Conservation (phyloP, 1,140 invertebrate genomes). For the Apis mellifera region Amel_HAv3.1 CM009942.2:11007501-11008000, state of each 20-base stretch:
- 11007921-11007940: slow-evolving; percentile 9
- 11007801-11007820: slow-evolving; percentile 18
- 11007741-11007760: slow-evolving; percentile 54
- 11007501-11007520: too few relatives aligned
- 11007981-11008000: not conserved
- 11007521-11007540: too few relatives aligned
- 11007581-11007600: slow-evolving; percentile 10
- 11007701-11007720: slow-evolving; percentile 74
- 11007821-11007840: not conserved
- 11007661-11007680: slow-evolving; percentile 70
- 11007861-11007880: slow-evolving; percentile 33
- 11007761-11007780: slow-evolving; percentile 54
- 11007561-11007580: slow-evolving; percentile 43
- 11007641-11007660: slow-evolving; percentile 65
- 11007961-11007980: not conserved
- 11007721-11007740: slow-evolving; percentile 67
- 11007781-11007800: slow-evolving; percentile 25
- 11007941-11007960: not conserved
- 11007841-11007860: slow-evolving; percentile 47
- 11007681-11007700: slow-evolving; percentile 61
- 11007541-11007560: too few relatives aligned
- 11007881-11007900: slow-evolving; percentile 19
- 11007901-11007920: slow-evolving; percentile 46
- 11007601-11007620: slow-evolving; percentile 39
- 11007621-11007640: slow-evolving; percentile 53